A percentile compares a stretch with the other conserved stretches of the same genome.
Evolutionary conservation across 1,140 invertebrate genomes (phyloP).

Genomic region (Leptonema lineaticorne): DNA sequence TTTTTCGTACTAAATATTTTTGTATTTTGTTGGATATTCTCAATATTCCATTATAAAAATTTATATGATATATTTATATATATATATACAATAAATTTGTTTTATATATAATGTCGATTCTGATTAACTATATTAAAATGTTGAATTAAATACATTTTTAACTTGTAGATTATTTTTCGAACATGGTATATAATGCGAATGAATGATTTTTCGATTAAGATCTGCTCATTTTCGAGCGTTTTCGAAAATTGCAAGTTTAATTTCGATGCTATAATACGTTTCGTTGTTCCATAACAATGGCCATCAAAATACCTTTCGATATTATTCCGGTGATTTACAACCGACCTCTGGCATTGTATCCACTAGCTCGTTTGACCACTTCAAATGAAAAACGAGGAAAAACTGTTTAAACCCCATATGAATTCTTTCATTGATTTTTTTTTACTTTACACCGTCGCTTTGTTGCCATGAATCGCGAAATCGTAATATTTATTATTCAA

Average conservation of each 20-base stretch:
- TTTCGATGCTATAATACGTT: neutral
- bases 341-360: neutral
- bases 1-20: too few species aligned
- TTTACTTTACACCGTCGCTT: neutral
- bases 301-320: constrained; percentile 2
- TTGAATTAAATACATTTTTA: too few species aligned
- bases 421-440: neutral
- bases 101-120: too few species aligned
- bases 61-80: too few species aligned
- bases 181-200: neutral
- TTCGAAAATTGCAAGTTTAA: neutral
- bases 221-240: neutral
- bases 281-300: neutral
- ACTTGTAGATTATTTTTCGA: too few species aligned
- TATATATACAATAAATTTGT: too few species aligned
- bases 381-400: neutral
- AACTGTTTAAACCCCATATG: too few species aligned
- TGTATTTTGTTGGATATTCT: too few species aligned
- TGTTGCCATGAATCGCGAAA: too few species aligned
- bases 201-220: neutral
- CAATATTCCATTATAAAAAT: too few species aligned
- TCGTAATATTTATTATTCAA: too few species aligned
- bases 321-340: constrained; percentile 20
- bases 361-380: neutral
- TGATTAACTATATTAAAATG: too few species aligned